Evolutionary conservation across 2,888 invertebrate species (phyloP).

Genomic region (Eurytoma californica): DNA sequence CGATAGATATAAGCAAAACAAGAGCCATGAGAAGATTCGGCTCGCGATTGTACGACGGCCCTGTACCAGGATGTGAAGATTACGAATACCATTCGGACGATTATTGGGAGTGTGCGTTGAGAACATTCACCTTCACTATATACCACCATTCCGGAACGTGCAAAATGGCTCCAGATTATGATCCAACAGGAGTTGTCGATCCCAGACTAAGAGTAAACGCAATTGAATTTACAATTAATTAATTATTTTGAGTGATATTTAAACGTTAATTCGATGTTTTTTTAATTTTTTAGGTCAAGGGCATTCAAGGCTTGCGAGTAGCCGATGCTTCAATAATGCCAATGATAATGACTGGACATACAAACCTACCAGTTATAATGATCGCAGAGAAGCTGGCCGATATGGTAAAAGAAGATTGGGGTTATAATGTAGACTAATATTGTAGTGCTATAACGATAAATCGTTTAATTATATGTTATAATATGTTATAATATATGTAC

Average conservation of each 20-base stretch:
- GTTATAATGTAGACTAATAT: constrained; percentile 51
- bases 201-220: constrained; percentile 75
- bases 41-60: constrained; percentile 76
- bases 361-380: constrained; percentile 82
- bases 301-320: constrained; percentile 79
- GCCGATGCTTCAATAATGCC: constrained; percentile 83
- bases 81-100: constrained; percentile 79
- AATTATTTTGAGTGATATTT: constrained; percentile 42
- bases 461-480: no score
- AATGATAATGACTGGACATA: constrained; percentile 79
- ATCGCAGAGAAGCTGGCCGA: constrained; percentile 83
- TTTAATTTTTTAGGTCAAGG: constrained; percentile 66
- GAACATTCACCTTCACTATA: constrained; percentile 82
- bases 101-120: constrained; percentile 83
- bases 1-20: constrained; percentile 78
- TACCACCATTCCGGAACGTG: constrained; percentile 82
- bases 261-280: neutral
- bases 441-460: neutral
- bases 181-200: constrained; percentile 81
- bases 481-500: neutral
- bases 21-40: constrained; percentile 80
- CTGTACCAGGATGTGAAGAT: constrained; percentile 78
- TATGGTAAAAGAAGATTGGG: constrained; percentile 79
- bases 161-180: constrained; percentile 81
- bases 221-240: neutral